Evolutionary conservation across 1,140 invertebrate species (phyloP).

Genomic region (Drosophila parabipectinata): DNA sequence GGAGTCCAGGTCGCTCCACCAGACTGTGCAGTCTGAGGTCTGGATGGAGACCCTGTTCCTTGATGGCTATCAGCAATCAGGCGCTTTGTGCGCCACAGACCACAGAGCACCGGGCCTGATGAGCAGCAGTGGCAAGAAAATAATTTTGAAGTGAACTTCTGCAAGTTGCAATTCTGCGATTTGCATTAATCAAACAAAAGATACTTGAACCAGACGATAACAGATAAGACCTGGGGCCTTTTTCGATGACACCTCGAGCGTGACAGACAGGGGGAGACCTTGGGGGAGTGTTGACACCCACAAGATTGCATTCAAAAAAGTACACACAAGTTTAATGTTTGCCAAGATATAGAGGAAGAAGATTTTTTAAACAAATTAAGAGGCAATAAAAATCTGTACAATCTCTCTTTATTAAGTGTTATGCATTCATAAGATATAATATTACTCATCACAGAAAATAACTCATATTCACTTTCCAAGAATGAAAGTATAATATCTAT

Average conservation of each 20-base stretch:
- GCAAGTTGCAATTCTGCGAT: slow-evolving; percentile 58
- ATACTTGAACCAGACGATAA: slow-evolving; percentile 34
- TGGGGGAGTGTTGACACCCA: slow-evolving; percentile 42
- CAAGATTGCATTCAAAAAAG: slow-evolving; percentile 55
- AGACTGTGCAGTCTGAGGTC: slow-evolving; percentile 18
- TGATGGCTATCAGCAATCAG: slow-evolving; percentile 81
- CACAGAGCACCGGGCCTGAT: slow-evolving; percentile 37
- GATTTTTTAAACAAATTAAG: no score
- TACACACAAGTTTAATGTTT: slow-evolving; percentile 16
- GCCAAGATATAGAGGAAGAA: not conserved
- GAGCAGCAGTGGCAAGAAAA: slow-evolving; percentile 35
- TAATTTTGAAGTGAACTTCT: slow-evolving; percentile 51
- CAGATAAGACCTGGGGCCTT: slow-evolving; percentile 40
- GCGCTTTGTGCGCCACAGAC: slow-evolving; percentile 75
- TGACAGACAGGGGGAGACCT: slow-evolving; percentile 38
- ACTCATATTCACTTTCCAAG: slow-evolving; percentile 2
- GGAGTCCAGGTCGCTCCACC: not conserved
- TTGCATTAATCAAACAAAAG: slow-evolving; percentile 65
- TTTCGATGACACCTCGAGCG: slow-evolving; percentile 32
- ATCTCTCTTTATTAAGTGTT: no score
- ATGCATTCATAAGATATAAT: no score
- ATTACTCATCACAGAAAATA: no score
- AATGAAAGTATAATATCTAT: slow-evolving; percentile 5
- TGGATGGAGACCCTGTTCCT: slow-evolving; percentile 21
- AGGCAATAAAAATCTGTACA: no score